These are phyloP conservation scores for Motacilla tschutschensis DNA, from an alignment of 2,113 vertebrate genomes.

Conservation along the genomic window DNA sequence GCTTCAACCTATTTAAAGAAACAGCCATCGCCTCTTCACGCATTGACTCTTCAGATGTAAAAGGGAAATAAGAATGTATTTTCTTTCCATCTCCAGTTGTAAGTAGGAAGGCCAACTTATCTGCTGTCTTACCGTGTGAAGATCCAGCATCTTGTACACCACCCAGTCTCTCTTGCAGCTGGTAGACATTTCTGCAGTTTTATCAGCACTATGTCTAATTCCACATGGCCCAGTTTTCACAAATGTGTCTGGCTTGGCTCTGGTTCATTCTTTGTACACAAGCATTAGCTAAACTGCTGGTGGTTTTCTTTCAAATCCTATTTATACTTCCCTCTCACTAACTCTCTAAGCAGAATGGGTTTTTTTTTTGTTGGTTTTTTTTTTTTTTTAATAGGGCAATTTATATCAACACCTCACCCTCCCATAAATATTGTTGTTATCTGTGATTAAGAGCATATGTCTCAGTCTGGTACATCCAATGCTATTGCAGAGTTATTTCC, in stretches of 20 bases:
- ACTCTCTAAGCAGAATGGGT: neutral
- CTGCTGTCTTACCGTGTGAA: neutral
- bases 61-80: neutral
- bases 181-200: neutral
- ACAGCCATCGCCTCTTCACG: neutral
- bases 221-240: neutral
- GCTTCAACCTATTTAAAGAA: neutral
- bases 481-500: neutral
- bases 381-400: neutral
- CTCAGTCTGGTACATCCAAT: neutral
- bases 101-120: neutral
- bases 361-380: neutral
- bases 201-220: neutral
- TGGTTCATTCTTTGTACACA: constrained; percentile 21
- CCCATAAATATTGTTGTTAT: constrained; percentile 23
- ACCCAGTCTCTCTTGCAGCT: neutral
- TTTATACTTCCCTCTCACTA: neutral
- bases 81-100: neutral
- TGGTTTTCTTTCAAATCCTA: constrained; percentile 15
- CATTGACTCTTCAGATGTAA: accelerated
- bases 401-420: constrained; percentile 12
- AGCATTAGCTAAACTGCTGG: neutral
- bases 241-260: constrained; percentile 4
- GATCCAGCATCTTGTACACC: neutral
- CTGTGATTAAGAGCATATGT: constrained; percentile 41